These are phyloP conservation scores for Echinometra lucunter DNA, from an alignment of 53 echinoderm and acorn worm genomes.

Conservation along the genomic window DNA sequence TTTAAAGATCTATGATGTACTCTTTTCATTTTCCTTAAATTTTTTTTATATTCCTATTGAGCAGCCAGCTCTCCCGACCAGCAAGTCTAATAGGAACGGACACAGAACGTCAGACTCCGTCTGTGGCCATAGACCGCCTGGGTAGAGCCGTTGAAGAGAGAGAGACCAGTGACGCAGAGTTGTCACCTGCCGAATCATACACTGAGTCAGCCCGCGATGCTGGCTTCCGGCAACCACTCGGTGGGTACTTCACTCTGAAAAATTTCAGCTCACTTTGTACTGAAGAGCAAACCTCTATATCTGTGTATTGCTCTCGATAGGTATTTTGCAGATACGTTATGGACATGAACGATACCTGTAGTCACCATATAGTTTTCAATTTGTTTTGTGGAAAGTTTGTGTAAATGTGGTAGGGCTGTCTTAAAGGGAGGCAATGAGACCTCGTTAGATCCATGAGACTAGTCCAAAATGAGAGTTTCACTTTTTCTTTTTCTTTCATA, in stretches of 20 bases:
- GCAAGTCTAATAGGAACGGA: conserved; percentile 71
- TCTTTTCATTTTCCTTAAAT: not conserved
- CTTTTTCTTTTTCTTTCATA: not conserved
- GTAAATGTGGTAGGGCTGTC: not conserved
- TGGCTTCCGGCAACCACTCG: conserved; percentile 27
- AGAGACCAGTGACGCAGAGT: conserved; percentile 49
- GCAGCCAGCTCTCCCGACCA: conserved; percentile 75
- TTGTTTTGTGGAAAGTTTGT: not conserved
- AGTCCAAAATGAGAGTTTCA: not conserved
- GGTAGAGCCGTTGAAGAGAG: conserved; percentile 30
- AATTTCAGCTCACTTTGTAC: not conserved
- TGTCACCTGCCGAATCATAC: conserved; percentile 73
- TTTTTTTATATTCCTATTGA: not conserved
- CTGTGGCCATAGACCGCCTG: conserved; percentile 35
- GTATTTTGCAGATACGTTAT: not conserved
- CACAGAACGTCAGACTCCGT: conserved; percentile 60
- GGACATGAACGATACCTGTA: too few species aligned
- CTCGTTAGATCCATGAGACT: not conserved
- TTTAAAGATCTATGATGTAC: too few species aligned
- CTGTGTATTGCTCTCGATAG: not conserved
- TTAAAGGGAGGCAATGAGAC: not conserved
- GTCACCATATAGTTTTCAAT: not conserved
- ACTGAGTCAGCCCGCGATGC: conserved; percentile 79
- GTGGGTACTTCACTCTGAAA: not conserved
- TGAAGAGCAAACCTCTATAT: not conserved